phyloP scores from a whole-genome alignment of 2,888 invertebrate species.

The Geophilus truncorum region DNA sequence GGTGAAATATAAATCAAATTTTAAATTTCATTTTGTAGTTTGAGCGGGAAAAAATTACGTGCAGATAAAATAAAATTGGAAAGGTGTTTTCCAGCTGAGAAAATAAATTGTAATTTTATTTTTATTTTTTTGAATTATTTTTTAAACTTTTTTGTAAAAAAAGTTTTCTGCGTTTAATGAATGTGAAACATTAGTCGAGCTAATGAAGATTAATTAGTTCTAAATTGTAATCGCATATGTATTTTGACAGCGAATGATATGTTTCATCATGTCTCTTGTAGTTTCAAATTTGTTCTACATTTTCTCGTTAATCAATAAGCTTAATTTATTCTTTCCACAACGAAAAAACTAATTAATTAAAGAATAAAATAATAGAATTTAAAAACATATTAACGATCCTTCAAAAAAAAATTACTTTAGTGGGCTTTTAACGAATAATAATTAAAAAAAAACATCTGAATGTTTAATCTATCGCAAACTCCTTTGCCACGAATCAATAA shows the following conservation, averaged over 20 bases:
- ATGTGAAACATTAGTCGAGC: not conserved
- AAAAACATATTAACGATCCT: too few relatives aligned
- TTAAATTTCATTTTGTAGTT: slow-evolving; percentile 1
- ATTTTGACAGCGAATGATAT: not conserved
- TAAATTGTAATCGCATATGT: not conserved
- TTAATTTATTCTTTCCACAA: too few relatives aligned
- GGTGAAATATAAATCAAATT: slow-evolving; percentile 19
- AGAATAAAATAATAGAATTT: too few relatives aligned
- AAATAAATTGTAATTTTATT: not conserved
- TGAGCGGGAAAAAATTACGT: not conserved
- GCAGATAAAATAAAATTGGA: not conserved
- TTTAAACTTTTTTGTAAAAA: not conserved
- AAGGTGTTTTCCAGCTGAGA: not conserved
- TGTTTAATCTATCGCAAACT: not conserved
- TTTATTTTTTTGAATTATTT: not conserved
- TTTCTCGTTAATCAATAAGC: not conserved
- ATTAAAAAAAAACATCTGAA: too few relatives aligned
- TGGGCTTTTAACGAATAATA: too few relatives aligned
- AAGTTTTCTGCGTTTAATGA: not conserved
- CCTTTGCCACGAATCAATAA: not conserved
- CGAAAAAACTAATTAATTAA: too few relatives aligned
- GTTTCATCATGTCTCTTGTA: not conserved
- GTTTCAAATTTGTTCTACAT: not conserved
- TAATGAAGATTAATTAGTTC: not conserved
- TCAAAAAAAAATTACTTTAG: too few relatives aligned